Conservation (phyloP, 2,113 vertebrate species). For the Sterna hirundo region DNA sequence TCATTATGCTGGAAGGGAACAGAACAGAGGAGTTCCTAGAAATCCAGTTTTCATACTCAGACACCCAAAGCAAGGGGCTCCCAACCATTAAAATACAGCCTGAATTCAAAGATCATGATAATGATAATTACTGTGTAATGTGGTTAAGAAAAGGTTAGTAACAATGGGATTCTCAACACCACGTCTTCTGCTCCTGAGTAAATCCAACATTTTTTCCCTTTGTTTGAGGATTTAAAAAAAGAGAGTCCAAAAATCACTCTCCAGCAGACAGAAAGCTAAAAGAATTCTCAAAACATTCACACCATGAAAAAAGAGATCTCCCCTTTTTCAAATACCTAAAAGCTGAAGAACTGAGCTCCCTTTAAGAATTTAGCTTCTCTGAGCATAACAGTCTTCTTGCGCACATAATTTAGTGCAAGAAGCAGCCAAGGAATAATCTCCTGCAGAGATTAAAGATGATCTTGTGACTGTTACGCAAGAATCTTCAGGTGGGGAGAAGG, state of each 20-base stretch:
- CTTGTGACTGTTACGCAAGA: rapidly evolving
- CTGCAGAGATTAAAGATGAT: neutral
- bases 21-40: neutral
- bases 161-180: neutral
- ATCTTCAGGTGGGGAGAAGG: neutral
- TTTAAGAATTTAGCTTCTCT: neutral
- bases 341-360: neutral
- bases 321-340: neutral
- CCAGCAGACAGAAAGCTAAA: neutral
- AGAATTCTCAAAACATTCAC: neutral
- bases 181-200: neutral
- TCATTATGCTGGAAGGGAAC: neutral
- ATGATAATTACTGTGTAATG: neutral
- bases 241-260: neutral
- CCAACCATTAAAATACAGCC: neutral
- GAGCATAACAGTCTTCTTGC: neutral
- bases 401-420: neutral
- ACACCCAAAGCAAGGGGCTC: neutral
- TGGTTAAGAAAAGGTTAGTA: neutral
- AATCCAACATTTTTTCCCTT: neutral
- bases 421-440: neutral
- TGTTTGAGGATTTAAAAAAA: neutral
- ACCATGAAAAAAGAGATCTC: neutral
- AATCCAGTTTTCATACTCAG: neutral
- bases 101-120: neutral